Evolutionary conservation across 2,888 invertebrate species (phyloP), one percentile per base, ranked within the genome.

Genomic region (Neocrepidodera transversa): DNA sequence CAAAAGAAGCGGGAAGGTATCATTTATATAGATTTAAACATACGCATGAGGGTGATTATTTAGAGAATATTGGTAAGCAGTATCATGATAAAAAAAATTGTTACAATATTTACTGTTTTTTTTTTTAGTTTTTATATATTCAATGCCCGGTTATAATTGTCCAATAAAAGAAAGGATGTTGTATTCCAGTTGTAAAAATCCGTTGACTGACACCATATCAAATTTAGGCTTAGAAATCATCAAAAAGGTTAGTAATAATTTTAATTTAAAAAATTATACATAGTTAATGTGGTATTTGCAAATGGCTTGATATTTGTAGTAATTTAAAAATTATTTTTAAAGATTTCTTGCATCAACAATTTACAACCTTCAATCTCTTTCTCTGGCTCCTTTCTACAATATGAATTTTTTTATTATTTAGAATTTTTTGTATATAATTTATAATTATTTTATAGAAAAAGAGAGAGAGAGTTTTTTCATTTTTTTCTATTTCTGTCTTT

Each of bases 111-210:
- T 55, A 14, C 11, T 2, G 26, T 45, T 14, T 26, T 51, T 51
- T 35, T 64, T 84, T 84, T 54, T 82, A 94, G 94, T 99, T 62
- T 99, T 99, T 80, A 93, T 99, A 74, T 99, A 99, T 82, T 96
- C 97, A 6, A 96, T 99, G 93, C 98, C 99, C 2, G 97, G 97
- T 2, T 97, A 96, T 79, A 90, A 85, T 63, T 96, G 95, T 79
- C 90, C 95, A 63, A 95, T 99, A 71, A 97, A 95, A 75, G 98
- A 99, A 78, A 85, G 97, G 69, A 99, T 99, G 99, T 83, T 99
- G 77, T 99, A 98, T 80, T 97, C 98, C 0, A 97, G 97, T 74
- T 97, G 97, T 81, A 98, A 97, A 80, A 92, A 89, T 61, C 93
- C 95, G 13, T 87, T 99, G 65, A 82, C 96, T 52, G 91, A 93